Evolutionary conservation across 2,113 vertebrate species (phyloP).

Genomic region (Octodon degus): DNA sequence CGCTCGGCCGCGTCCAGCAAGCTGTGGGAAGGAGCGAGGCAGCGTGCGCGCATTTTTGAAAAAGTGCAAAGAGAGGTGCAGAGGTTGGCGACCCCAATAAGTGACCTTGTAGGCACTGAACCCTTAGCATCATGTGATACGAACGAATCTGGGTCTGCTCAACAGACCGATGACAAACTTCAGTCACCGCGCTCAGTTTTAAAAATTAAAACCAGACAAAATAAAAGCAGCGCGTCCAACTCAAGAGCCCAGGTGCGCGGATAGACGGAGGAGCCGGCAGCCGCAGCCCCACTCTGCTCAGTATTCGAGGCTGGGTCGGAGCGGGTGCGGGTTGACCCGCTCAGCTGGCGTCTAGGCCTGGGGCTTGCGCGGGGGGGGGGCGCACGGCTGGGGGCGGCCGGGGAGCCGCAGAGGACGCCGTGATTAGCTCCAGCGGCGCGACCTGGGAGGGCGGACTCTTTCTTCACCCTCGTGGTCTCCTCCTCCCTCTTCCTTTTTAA

Average conservation of each 20-base stretch:
- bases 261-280: not conserved
- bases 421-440: conserved; percentile 55
- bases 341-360: not conserved
- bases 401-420: not conserved
- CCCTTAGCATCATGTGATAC: not conserved
- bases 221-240: not conserved
- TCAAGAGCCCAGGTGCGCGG: not conserved
- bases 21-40: no score
- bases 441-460: conserved; percentile 75
- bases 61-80: not conserved
- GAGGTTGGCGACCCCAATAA: not conserved
- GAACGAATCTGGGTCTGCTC: not conserved
- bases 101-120: not conserved
- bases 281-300: not conserved
- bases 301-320: not conserved
- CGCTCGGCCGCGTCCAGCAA: conserved; percentile 17
- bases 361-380: not conserved
- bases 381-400: not conserved
- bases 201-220: not conserved
- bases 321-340: not conserved
- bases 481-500: conserved; percentile 76
- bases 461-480: conserved; percentile 25
- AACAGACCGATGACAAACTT: not conserved
- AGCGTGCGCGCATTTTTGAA: not conserved
- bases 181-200: not conserved